These are phyloP conservation scores for Sinohyriopsis cumingii DNA, from an alignment of 2,888 invertebrate genomes.

Conservation along the genomic window DNA sequence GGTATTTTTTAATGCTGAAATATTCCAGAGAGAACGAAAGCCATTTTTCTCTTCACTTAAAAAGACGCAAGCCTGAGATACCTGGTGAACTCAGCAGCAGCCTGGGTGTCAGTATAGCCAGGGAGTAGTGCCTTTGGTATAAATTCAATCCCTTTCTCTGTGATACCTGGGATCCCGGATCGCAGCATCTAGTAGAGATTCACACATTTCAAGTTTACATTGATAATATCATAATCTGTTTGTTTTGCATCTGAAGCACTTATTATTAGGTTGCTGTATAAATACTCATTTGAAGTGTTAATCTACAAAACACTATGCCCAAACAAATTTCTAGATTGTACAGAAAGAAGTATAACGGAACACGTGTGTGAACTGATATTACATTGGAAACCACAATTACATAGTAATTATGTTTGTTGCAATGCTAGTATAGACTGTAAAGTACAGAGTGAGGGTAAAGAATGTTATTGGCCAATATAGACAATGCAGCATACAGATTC, in stretches of 20 bases:
- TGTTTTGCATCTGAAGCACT: too few relatives aligned
- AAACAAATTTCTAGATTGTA: too few relatives aligned
- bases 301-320: not conserved
- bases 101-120: constrained; percentile 92
- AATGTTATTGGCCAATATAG: too few relatives aligned
- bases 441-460: too few relatives aligned
- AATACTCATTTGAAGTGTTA: not conserved
- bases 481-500: too few relatives aligned
- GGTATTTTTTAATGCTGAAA: not conserved
- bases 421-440: too few relatives aligned
- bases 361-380: too few relatives aligned
- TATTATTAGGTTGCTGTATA: too few relatives aligned
- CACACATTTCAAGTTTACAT: not conserved
- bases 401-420: too few relatives aligned
- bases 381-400: too few relatives aligned
- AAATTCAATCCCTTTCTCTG: constrained; percentile 91
- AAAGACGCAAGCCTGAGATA: constrained; percentile 16
- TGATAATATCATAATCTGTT: not conserved
- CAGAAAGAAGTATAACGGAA: too few relatives aligned
- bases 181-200: constrained; percentile 83
- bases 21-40: not conserved
- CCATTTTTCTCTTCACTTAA: not conserved
- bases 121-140: constrained; percentile 92
- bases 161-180: constrained; percentile 93
- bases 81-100: constrained; percentile 94